Evolutionary conservation across 1,140 invertebrate genomes (phyloP).

Genomic region (Wiebesia pumilae): DNA sequence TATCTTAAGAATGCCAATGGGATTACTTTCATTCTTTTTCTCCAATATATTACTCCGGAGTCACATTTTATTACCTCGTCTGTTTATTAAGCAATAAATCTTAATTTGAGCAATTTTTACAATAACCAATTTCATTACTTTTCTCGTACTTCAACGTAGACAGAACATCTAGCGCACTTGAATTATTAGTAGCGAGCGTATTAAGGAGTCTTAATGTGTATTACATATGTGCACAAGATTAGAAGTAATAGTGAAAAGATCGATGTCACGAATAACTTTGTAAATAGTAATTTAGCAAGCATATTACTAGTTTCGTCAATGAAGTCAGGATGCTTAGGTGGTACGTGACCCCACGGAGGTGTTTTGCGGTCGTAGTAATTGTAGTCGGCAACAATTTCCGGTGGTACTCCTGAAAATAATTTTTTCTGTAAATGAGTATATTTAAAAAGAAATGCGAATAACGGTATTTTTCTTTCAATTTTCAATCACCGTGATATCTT

Average conservation of each 20-base stretch:
- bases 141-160: too few species aligned
- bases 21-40: too few species aligned
- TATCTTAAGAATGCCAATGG: too few species aligned
- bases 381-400: conserved; percentile 64
- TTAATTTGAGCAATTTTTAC: too few species aligned
- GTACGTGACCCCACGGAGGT: background rate
- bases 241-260: background rate
- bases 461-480: too few species aligned
- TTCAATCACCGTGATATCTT: background rate
- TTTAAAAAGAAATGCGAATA: background rate
- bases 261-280: background rate
- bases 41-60: too few species aligned
- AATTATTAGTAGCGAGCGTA: background rate
- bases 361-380: conserved; percentile 66
- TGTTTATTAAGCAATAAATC: too few species aligned
- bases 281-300: background rate
- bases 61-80: too few species aligned
- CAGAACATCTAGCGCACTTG: too few species aligned
- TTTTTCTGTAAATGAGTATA: background rate
- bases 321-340: conserved; percentile 66
- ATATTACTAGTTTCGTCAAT: conserved; percentile 68
- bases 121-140: too few species aligned
- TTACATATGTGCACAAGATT: background rate
- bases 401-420: conserved; percentile 66
- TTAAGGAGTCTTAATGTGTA: too few species aligned